Base-by-base conservation (phyloP, 2,113 vertebrate genomes). In the Bagarius yarrelli region DNA sequence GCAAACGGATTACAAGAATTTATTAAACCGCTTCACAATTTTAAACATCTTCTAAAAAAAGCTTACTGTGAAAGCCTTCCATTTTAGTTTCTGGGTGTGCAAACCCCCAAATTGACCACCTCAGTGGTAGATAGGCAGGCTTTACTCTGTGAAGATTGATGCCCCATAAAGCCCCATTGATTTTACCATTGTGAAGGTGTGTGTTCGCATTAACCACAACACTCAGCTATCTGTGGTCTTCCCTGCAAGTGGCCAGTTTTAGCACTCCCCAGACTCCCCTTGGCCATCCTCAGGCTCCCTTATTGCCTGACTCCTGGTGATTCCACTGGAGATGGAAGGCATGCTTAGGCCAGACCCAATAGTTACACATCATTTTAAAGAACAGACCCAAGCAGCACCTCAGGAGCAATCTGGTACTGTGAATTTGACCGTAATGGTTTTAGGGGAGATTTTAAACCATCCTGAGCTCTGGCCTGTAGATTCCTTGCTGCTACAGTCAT, bases 131-230 rank as follows among this genome's bases (percentile, higher is more conserved):
- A 83, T 81, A 89, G 88, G 82, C 85, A 73, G 87, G 83, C 90
- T 89, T 90, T 88, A 85, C 87, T 88, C 86, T 88, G 88, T 88
- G 84, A 87, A 90, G 93, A 94, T 93, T 94, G 92, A 94, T 94
- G 91, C 88, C 83, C 86, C 89, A 91, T 93, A 91, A 91, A 93
- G 89, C 87, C 73, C 85, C 91, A 94, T 93, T 92, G 93, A 94
- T 94, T 93, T 93, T 93, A 88, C 91, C 90, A 91, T 94, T 92
- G 92, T 91, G 89, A 81, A 89, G 89, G 88, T 90, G 89, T 91
- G 91, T 93, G 92, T 93, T 91, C 90, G 91, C 91, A 92, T 92
- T 93, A 93, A 93, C 90, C 91, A 89, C 90, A 91, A 92, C 91
- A 90, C 91, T 91, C 91, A 86, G 91, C 90, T 92, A 92, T 90